These are phyloP conservation scores for Drosophila pectinifera DNA, from an alignment of 1,140 invertebrate species.

Conservation along the genomic window DNA sequence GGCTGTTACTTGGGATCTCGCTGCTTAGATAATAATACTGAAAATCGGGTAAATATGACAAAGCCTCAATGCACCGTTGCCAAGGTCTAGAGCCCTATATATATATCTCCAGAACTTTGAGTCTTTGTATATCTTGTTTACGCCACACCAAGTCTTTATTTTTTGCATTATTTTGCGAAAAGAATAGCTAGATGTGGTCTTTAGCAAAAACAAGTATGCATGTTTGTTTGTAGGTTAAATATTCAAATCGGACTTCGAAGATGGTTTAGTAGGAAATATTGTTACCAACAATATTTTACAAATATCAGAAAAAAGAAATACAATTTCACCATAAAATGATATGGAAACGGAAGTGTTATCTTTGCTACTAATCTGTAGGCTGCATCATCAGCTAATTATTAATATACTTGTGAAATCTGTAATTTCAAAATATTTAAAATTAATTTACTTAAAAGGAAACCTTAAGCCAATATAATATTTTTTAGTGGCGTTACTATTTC, in stretches of 20 bases:
- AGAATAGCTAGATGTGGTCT: not conserved
- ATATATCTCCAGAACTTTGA: constrained; percentile 10
- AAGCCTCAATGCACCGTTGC: constrained; percentile 6
- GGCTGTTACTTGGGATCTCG: not conserved
- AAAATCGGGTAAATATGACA: constrained; percentile 12
- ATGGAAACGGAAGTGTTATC: not conserved
- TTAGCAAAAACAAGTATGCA: not conserved
- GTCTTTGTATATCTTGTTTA: constrained; percentile 20
- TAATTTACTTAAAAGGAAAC: not conserved
- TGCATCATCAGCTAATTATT: too few species aligned
- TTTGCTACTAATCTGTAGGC: not conserved
- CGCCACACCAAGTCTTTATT: not conserved
- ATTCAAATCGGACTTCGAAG: not conserved
- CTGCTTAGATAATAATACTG: constrained; percentile 2
- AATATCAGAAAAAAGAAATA: too few species aligned
- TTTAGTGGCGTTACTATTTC: too few species aligned
- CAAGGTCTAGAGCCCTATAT: constrained; percentile 13
- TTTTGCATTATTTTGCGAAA: not conserved
- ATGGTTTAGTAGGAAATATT: not conserved
- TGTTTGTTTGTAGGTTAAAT: not conserved
- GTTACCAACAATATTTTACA: not conserved
- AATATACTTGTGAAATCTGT: too few species aligned
- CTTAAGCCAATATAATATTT: too few species aligned
- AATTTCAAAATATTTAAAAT: too few species aligned
- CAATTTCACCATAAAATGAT: not conserved